These are phyloP conservation scores for Ypsolopha scabrella DNA, from an alignment of 2,888 invertebrate species.

Conservation along the genomic window DNA sequence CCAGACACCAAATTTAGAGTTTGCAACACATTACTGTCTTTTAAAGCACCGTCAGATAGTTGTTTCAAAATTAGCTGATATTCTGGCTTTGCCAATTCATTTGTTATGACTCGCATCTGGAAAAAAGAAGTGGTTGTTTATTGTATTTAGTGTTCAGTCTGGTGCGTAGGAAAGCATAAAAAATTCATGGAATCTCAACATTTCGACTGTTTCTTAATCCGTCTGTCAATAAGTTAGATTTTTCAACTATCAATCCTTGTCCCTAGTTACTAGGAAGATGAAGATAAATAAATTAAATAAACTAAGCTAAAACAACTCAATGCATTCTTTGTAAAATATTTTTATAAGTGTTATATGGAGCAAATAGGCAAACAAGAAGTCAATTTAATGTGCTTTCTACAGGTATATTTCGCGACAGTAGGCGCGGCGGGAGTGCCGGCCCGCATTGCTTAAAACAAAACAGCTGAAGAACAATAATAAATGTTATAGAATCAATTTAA, in stretches of 20 bases:
- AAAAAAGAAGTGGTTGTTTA: constrained; percentile 12
- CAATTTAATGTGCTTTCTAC: too few relatives aligned
- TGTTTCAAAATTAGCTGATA: constrained; percentile 45
- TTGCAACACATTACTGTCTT: constrained; percentile 14
- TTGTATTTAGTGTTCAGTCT: background rate
- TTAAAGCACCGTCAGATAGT: constrained; percentile 37
- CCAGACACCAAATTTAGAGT: constrained; percentile 38
- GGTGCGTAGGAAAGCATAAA: background rate
- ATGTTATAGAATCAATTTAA: too few relatives aligned
- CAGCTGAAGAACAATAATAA: too few relatives aligned
- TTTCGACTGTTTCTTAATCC: background rate
- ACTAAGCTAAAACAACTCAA: too few relatives aligned
- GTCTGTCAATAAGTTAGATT: background rate
- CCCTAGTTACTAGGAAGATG: background rate
- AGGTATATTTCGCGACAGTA: too few relatives aligned
- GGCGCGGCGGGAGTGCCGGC: too few relatives aligned
- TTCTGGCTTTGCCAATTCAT: constrained; percentile 49
- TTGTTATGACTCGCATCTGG: constrained; percentile 50
- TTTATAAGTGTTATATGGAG: too few relatives aligned
- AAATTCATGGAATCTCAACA: background rate
- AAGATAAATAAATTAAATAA: background rate
- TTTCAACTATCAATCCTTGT: background rate
- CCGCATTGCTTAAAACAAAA: too few relatives aligned
- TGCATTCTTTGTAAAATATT: too few relatives aligned
- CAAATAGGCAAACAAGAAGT: too few relatives aligned